These are phyloP conservation scores for Pardosa pseudoannulata DNA, from an alignment of 2,888 invertebrate species.

Conservation along the genomic window DNA sequence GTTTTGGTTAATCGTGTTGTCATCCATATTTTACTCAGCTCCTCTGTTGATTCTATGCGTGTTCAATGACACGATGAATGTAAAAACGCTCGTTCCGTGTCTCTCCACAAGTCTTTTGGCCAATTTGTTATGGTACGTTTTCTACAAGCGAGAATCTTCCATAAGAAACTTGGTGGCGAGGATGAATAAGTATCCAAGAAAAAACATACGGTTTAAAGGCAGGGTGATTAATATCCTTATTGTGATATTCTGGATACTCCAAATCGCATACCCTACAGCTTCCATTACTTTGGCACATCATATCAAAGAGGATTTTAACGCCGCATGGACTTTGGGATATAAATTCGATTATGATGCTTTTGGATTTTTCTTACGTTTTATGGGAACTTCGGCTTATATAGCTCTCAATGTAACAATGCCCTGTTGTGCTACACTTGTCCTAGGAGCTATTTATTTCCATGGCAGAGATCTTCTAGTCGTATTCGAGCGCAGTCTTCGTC, in stretches of 20 bases:
- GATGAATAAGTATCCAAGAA: neutral
- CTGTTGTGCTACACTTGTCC: neutral
- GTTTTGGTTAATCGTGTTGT: neutral
- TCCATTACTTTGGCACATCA: neutral
- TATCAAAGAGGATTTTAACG: no score
- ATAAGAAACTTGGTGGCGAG: neutral
- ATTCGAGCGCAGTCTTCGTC: neutral
- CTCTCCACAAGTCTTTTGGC: neutral
- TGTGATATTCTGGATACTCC: no score
- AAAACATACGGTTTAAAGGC: neutral
- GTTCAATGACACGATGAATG: neutral
- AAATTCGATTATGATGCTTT: neutral
- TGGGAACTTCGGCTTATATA: neutral
- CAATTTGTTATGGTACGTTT: neutral
- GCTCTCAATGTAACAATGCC: neutral
- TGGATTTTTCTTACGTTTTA: neutral
- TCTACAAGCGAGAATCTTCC: neutral
- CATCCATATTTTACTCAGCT: neutral
- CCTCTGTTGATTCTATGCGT: neutral
- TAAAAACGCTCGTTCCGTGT: neutral
- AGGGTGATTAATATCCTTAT: no score
- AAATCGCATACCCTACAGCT: no score
- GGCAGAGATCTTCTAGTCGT: neutral
- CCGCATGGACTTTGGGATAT: constrained; percentile 3
- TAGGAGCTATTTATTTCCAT: constrained; percentile 10